Percentiles rank a stretch among this genome's conserved stretches.
These are phyloP conservation scores for Bovichtus diacanthus DNA, from an alignment of 2,797 vertebrate genomes.

Conservation along the genomic window DNA sequence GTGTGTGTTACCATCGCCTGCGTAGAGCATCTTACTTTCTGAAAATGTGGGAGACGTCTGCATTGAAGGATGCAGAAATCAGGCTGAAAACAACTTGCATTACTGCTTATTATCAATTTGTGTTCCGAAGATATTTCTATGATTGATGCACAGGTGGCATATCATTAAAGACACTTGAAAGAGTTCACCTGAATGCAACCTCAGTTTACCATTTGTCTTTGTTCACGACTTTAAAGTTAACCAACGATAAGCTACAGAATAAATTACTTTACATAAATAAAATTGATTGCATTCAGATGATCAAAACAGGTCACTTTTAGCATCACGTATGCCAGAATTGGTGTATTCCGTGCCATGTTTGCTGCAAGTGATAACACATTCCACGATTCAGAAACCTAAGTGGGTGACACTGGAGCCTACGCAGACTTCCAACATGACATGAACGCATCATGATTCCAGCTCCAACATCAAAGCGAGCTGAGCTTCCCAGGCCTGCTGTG, in stretches of 20 bases:
- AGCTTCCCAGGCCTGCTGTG: conserved; percentile 53
- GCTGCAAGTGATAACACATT: conserved; percentile 14
- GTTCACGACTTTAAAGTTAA: not conserved
- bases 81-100: not conserved
- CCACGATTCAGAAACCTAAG: conserved; percentile 16
- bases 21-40: not conserved
- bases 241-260: not conserved
- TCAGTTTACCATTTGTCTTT: not conserved
- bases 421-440: conserved; percentile 33
- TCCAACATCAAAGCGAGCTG: conserved; percentile 59
- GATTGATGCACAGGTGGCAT: not conserved
- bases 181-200: not conserved
- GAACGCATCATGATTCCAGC: conserved; percentile 40
- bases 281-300: not conserved
- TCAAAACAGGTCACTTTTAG: not conserved
- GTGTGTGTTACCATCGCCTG: not conserved
- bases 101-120: not conserved
- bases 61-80: not conserved
- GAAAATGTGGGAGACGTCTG: not conserved
- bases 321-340: not conserved
- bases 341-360: not conserved
- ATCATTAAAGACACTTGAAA: not conserved
- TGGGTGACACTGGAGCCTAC: conserved; percentile 26
- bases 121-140: not conserved
- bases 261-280: conserved; percentile 12